Evolutionary conservation across 2,888 invertebrate species (phyloP).

Genomic region (Oligia strigilis): DNA sequence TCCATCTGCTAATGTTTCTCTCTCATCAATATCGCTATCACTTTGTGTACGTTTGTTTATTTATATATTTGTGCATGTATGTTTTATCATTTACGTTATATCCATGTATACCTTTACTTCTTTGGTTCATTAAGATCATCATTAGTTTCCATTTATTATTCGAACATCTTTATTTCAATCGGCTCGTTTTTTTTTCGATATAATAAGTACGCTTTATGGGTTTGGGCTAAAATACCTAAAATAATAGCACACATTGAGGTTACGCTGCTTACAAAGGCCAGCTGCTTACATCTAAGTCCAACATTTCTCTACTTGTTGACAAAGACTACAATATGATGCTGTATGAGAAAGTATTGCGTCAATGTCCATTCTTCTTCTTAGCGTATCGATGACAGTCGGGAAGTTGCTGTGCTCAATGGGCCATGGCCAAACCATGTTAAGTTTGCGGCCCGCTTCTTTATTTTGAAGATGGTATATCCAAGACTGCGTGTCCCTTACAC

Average conservation of each 20-base stretch:
- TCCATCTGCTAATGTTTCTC: background rate
- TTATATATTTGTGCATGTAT: background rate
- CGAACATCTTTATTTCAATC: background rate
- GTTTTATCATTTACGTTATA: background rate
- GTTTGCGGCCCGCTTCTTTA: too few species aligned
- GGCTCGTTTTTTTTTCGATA: background rate
- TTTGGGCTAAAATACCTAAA: background rate
- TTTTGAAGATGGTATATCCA: too few species aligned
- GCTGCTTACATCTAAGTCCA: background rate
- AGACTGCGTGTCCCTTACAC: background rate
- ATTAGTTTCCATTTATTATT: background rate
- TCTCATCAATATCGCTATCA: slow-evolving; percentile 8
- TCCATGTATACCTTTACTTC: background rate
- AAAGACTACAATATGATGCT: too few species aligned
- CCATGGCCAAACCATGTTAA: too few species aligned
- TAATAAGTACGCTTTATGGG: too few species aligned
- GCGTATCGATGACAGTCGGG: too few species aligned
- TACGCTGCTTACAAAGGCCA: background rate
- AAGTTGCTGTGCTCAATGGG: too few species aligned
- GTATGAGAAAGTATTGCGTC: background rate
- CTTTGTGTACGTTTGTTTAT: background rate
- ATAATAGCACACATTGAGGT: background rate
- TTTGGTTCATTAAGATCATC: background rate
- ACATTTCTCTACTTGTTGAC: background rate
- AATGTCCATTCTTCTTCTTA: too few species aligned